Conservation (phyloP, 2,797 vertebrate genomes). For the Lithobates sylvaticus region DNA sequence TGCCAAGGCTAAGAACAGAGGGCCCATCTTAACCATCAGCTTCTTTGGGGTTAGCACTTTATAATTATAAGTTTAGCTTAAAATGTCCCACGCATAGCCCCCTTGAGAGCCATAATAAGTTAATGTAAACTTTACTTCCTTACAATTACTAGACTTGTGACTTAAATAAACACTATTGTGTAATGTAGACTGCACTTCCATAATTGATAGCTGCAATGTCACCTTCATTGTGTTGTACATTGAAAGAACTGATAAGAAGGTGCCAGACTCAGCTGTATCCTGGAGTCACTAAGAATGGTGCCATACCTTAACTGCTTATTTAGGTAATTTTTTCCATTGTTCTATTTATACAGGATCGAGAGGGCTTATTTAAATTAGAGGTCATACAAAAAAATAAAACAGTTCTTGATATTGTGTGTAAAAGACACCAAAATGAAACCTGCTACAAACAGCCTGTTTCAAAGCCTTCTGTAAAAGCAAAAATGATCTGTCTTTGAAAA, state of each 20-base stretch:
- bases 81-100: background rate
- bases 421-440: background rate
- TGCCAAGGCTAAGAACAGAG: too few relatives aligned
- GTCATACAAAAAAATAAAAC: background rate
- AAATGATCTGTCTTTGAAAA: too few relatives aligned
- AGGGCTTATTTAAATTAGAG: background rate
- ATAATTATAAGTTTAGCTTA: background rate
- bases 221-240: slow-evolving; percentile 33
- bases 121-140: background rate
- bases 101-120: background rate
- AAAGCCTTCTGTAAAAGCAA: too few relatives aligned
- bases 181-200: background rate
- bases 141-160: background rate
- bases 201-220: slow-evolving; percentile 48
- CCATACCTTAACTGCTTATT: slow-evolving; percentile 8
- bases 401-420: background rate
- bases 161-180: slow-evolving; percentile 11
- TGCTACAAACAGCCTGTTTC: too few relatives aligned
- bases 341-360: background rate
- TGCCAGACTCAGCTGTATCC: slow-evolving; percentile 10
- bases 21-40: too few relatives aligned
- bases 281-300: slow-evolving; percentile 41
- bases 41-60: too few relatives aligned
- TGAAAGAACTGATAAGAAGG: slow-evolving; percentile 37
- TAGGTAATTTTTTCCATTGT: slow-evolving; percentile 12